Percentiles rank a stretch among this genome's conserved stretches.
phyloP scores from a whole-genome alignment of 2,113 vertebrate species.

The Hippocampus abdominalis region DNA sequence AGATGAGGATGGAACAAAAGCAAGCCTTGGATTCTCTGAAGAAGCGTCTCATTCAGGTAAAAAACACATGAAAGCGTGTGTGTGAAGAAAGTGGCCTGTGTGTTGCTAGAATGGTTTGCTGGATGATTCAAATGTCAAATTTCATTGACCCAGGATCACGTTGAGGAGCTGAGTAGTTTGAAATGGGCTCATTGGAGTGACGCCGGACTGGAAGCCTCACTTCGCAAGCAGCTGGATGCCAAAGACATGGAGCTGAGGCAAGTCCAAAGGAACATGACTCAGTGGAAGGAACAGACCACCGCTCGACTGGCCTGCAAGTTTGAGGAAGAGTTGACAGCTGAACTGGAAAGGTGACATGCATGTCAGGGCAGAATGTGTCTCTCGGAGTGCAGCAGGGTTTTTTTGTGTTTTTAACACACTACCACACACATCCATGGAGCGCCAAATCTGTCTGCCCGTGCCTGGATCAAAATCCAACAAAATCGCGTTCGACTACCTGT shows the following conservation, averaged over 20 bases:
- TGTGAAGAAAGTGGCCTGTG: background rate
- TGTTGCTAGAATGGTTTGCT: too few species aligned
- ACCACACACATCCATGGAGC: too few species aligned
- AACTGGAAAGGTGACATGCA: constrained; percentile 69
- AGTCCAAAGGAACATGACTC: constrained; percentile 66
- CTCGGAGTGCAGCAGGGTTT: too few species aligned
- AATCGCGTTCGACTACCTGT: too few species aligned
- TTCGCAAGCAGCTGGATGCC: constrained; percentile 64
- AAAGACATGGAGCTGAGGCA: constrained; percentile 69
- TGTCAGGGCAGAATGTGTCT: background rate
- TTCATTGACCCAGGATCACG: constrained; percentile 67
- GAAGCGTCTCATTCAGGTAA: constrained; percentile 64
- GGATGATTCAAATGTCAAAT: background rate
- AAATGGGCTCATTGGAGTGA: constrained; percentile 44
- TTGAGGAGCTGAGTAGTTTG: constrained; percentile 70
- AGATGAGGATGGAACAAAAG: constrained; percentile 58
- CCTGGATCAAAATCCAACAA: too few species aligned
- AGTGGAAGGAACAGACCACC: constrained; percentile 72
- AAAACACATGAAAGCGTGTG: background rate
- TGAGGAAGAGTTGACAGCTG: constrained; percentile 65
- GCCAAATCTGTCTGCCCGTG: too few species aligned
- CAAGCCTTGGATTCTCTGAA: constrained; percentile 60
- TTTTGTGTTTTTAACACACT: too few species aligned
- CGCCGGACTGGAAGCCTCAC: constrained; percentile 36
- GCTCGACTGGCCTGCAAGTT: constrained; percentile 65